Percentiles rank a stretch among this genome's conserved stretches.
Conservation (phyloP, 2,888 invertebrate genomes). For the Troides aeacus region DNA sequence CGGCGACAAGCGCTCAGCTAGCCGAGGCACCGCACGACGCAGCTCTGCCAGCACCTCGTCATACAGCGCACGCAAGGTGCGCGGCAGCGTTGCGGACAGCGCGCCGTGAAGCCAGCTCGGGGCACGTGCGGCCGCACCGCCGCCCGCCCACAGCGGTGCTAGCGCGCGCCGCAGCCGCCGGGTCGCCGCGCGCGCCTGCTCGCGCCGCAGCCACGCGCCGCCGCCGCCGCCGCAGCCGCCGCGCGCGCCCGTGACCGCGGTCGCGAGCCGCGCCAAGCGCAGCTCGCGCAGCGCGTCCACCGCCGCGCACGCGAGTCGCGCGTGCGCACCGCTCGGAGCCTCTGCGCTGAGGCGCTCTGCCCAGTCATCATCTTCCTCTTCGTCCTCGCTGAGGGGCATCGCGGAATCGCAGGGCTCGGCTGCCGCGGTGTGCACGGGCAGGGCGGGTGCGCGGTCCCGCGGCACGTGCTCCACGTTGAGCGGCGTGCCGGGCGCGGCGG, state of each 20-base stretch:
- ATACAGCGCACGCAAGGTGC: constrained; percentile 40
- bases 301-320: constrained; percentile 46
- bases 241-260: constrained; percentile 29
- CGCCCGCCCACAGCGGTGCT: constrained; percentile 45
- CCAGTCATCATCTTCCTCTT: constrained; percentile 46
- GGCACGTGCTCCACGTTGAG: constrained; percentile 36
- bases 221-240: constrained; percentile 30
- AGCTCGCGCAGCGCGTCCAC: constrained; percentile 42
- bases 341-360: constrained; percentile 43
- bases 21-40: constrained; percentile 47
- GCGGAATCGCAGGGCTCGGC: constrained; percentile 33
- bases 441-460: constrained; percentile 30
- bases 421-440: constrained; percentile 28
- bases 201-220: constrained; percentile 31
- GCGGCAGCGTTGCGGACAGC: constrained; percentile 48
- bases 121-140: constrained; percentile 33
- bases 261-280: constrained; percentile 48
- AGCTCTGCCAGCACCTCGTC: constrained; percentile 46
- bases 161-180: constrained; percentile 42
- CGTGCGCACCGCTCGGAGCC: constrained; percentile 49
- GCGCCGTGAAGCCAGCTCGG: constrained; percentile 51
- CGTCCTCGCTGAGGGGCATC: constrained; percentile 32
- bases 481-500: constrained; percentile 29
- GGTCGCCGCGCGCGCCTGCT: constrained; percentile 36
- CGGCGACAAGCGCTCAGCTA: constrained; percentile 39